Conservation (phyloP, 2,888 invertebrate species). For the Chromoteleia sp. region DNA sequence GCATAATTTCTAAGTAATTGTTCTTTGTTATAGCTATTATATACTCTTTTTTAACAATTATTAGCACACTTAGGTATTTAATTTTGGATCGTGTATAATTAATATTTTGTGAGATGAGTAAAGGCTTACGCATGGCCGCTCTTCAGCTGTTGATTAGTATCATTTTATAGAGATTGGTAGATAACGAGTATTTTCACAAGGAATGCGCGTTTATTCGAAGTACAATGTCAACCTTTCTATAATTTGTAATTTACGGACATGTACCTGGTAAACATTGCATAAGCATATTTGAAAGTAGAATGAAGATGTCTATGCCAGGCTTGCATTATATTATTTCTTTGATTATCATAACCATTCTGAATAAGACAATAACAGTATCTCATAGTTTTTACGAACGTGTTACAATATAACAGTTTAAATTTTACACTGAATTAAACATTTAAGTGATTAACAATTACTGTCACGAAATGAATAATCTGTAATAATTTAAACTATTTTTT, state of each 20-base stretch:
- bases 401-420: slow-evolving; percentile 2
- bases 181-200: slow-evolving; percentile 43
- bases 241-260: slow-evolving; percentile 44
- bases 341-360: slow-evolving; percentile 43
- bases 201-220: slow-evolving; percentile 45
- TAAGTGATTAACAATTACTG: neutral
- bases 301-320: slow-evolving; percentile 54
- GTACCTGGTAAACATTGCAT: slow-evolving; percentile 50
- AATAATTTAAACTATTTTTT: neutral
- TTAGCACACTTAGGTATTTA: slow-evolving; percentile 31
- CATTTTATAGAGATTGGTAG: slow-evolving; percentile 52
- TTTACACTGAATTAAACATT: neutral
- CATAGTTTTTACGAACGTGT: neutral
- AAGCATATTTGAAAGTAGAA: slow-evolving; percentile 60
- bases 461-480: neutral
- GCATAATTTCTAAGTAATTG: slow-evolving; percentile 11
- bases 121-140: slow-evolving; percentile 30
- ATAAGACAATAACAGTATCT: slow-evolving; percentile 46
- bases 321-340: slow-evolving; percentile 50
- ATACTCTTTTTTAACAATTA: too few relatives aligned
- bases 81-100: slow-evolving; percentile 24
- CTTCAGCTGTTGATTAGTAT: slow-evolving; percentile 49
- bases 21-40: too few relatives aligned
- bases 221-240: slow-evolving; percentile 66
- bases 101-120: slow-evolving; percentile 16